Conservation (phyloP, 2,113 vertebrate genomes). For the Oophaga pumilio region DNA sequence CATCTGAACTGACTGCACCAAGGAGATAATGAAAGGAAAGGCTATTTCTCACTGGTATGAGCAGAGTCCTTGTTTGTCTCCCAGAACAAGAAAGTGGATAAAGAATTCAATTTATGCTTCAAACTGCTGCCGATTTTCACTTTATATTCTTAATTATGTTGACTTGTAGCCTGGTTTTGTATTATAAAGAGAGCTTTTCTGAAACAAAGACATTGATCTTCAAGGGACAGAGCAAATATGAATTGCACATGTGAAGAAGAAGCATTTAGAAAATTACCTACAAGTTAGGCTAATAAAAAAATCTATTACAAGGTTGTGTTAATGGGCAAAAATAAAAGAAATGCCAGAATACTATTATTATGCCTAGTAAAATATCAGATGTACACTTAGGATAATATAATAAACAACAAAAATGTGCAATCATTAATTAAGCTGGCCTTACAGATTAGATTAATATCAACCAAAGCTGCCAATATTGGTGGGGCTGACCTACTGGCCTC, state of each 20-base stretch:
- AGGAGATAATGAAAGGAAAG: conserved; percentile 43
- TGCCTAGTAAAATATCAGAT: too few relatives aligned
- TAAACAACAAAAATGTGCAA: too few relatives aligned
- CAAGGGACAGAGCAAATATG: neutral
- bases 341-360: too few relatives aligned
- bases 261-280: neutral
- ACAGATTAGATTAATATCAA: too few relatives aligned
- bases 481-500: too few relatives aligned
- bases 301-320: neutral
- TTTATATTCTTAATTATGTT: conserved; percentile 7
- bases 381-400: too few relatives aligned
- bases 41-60: conserved; percentile 21
- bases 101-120: conserved; percentile 40
- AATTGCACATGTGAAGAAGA: neutral
- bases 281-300: neutral
- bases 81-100: neutral
- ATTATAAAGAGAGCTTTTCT: neutral
- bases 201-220: neutral
- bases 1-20: conserved; percentile 53
- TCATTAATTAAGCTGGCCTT: too few relatives aligned
- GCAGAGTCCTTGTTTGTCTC: conserved; percentile 3
- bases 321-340: neutral
- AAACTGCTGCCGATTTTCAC: conserved; percentile 15
- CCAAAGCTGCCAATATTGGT: too few relatives aligned
- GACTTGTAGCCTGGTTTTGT: neutral